Conservation (phyloP, 2,797 vertebrate species). For the Mus spretus region DNA sequence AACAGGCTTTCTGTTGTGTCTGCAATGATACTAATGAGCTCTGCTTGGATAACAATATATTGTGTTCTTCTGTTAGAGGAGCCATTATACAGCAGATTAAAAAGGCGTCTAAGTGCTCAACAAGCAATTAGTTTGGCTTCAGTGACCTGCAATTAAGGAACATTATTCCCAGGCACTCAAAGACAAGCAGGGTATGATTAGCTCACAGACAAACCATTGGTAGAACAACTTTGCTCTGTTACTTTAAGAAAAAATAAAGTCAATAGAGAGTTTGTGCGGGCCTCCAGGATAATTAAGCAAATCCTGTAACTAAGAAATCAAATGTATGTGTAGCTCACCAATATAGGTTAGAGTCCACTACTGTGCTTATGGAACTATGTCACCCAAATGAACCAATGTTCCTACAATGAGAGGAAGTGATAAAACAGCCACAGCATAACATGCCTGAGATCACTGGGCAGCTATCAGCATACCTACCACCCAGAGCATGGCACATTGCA, state of each 20-base stretch:
- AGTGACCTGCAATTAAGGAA: constrained; percentile 73
- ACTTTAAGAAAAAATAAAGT: constrained; percentile 26
- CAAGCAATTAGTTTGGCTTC: constrained; percentile 78
- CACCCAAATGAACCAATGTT: neutral
- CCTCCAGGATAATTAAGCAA: constrained; percentile 74
- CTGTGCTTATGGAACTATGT: neutral
- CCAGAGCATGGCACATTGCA: constrained; percentile 29
- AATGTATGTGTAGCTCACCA: constrained; percentile 70
- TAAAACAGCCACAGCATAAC: neutral
- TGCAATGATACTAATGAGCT: constrained; percentile 71
- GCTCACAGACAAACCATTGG: constrained; percentile 70
- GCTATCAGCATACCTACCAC: neutral
- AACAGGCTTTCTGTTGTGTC: constrained; percentile 25
- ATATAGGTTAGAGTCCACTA: constrained; percentile 51
- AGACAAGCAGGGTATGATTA: constrained; percentile 52
- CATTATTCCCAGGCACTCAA: constrained; percentile 66
- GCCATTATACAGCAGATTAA: constrained; percentile 69
- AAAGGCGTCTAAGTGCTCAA: constrained; percentile 68
- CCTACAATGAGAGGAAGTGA: neutral
- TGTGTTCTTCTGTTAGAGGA: constrained; percentile 50
- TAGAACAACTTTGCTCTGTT: constrained; percentile 44
- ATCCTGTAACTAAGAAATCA: constrained; percentile 59
- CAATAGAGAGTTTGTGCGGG: constrained; percentile 31
- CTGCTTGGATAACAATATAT: constrained; percentile 48
- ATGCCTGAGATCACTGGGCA: neutral